Base-by-base conservation (phyloP, 2,888 invertebrate genomes). In the Oxycera nigricornis region DNA sequence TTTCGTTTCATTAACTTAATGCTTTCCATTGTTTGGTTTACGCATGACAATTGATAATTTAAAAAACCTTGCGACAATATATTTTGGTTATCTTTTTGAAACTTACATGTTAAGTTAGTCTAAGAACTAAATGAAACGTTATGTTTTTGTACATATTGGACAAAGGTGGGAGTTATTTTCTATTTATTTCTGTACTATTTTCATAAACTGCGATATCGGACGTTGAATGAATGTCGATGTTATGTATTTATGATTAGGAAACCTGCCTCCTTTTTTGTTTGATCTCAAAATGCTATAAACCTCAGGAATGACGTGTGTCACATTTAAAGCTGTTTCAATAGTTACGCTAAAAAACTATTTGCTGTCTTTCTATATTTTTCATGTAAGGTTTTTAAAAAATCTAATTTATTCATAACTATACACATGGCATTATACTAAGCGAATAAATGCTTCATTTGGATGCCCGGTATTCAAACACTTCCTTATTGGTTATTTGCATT, bases 241-340 rank as follows among this genome's bases (percentile, higher is more conserved):
- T 20, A 35, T n/a, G 31, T 31, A 35, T 62, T 62, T 22, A 35
- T 35, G 3, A 62, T 20, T 20, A 35, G 35, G 62, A 62, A 62
- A 62, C 62, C 35, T 62, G 62, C 28, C 31, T 62, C 62, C 35
- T 35, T 62, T 55, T 55, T 62, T 35, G 20, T 20, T 62, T 30
- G 35, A 14, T n/a, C 22, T 30, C 22, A 62, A 35, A 1, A 46
- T 46, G 17, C 3, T 46, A 46, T 46, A n/a, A 35, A 6, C 17
- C 14, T 39, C 39, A 35, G 62, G 41, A 46, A 67, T 6, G 67
- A 31, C 9, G 14, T 52, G 35, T 26, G 59, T 72, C 41, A 72
- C 72, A 72, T 72, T 72, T 72, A 72, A 72, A 72, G 72, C 72
- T 72, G 50, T 50, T 70, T 24, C 24, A 41, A 67, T 67, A 24